Base-by-base conservation (phyloP, 2,888 invertebrate genomes). In the Heliconius erato region DNA sequence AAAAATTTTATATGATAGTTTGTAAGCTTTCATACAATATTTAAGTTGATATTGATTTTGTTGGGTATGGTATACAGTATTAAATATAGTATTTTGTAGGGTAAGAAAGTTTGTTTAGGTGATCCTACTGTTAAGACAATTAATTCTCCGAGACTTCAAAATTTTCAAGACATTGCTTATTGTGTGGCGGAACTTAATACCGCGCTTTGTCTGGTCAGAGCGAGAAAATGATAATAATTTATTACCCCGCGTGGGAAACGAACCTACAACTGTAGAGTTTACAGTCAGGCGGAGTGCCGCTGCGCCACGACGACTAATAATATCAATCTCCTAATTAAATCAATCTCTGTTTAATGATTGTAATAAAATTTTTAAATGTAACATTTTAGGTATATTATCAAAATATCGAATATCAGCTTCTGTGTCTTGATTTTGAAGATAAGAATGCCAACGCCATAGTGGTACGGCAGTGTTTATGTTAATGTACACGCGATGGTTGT, bases 341-440 rank as follows among this genome's bases (percentile, higher is more conserved):
- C 63, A 3, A 63, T 12, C 0, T 11, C 3, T n/a, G 63, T n/a
- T n/a, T 63, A 63, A 63, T 63, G 63, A 1, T 63, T n/a, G 63
- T 63, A 63, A n/a, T 63, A 63, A 63, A 63, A n/a, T 63, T 63
- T 12, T 63, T 11, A n/a, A 11, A n/a, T n/a, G 12, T 63, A 63
- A 54, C 6, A 54, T 54, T 54, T 6, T 9, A 54, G 3, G 63
- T n/a, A 63, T 63, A n/a, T 63, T 63, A 63, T n/a, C 1, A 63
- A n/a, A 63, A n/a, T n/a, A 63, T 63, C n/a, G n/a, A 63, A 63
- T 63, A n/a, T 63, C 63, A 63, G 63, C 63, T 63, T 63, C 63
- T 63, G 63, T 59, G 23, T 63, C n/a, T n/a, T 63, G 63, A 63
- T 63, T 12, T 3, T 63, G 12, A 63, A 63, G n/a, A 63, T 63